phyloP scores from a whole-genome alignment of 2,797 vertebrate genomes.

The Coluber constrictor region DNA sequence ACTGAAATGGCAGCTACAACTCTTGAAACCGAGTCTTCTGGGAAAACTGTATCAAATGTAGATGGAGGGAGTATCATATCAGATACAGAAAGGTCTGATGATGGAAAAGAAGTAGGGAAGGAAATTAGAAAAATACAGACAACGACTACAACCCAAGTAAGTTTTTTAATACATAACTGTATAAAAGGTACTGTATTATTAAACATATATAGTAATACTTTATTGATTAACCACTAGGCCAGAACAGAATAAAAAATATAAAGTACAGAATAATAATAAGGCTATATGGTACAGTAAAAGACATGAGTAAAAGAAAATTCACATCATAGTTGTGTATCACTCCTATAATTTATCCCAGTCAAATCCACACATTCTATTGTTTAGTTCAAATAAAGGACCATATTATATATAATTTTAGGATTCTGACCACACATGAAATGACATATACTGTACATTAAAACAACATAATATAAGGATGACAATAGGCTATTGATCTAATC shows the following conservation, averaged over 20 bases:
- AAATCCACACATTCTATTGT: not conserved
- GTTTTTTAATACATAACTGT: constrained; percentile 15
- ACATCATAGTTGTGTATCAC: not conserved
- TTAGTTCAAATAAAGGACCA: not conserved
- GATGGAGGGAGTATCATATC: constrained; percentile 92
- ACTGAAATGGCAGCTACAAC: constrained; percentile 77
- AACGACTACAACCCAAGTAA: constrained; percentile 93
- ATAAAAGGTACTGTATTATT: not conserved
- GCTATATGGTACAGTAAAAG: not conserved
- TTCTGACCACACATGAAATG: not conserved
- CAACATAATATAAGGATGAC: not conserved
- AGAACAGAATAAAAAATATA: not conserved
- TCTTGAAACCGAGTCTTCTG: constrained; percentile 77
- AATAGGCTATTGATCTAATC: not conserved
- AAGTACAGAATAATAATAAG: not conserved
- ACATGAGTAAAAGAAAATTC: not conserved
- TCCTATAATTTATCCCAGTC: not conserved
- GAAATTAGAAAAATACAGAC: constrained; percentile 98
- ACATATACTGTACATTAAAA: not conserved
- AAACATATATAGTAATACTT: not conserved
- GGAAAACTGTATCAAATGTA: constrained; percentile 77
- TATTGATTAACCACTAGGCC: not conserved
- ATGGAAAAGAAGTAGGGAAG: constrained; percentile 90
- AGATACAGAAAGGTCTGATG: constrained; percentile 95
- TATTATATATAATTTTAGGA: not conserved